Percentiles rank a stretch among this genome's conserved stretches.
Evolutionary conservation across 2,113 vertebrate species (phyloP).

Genomic region (Pagrus major): DNA sequence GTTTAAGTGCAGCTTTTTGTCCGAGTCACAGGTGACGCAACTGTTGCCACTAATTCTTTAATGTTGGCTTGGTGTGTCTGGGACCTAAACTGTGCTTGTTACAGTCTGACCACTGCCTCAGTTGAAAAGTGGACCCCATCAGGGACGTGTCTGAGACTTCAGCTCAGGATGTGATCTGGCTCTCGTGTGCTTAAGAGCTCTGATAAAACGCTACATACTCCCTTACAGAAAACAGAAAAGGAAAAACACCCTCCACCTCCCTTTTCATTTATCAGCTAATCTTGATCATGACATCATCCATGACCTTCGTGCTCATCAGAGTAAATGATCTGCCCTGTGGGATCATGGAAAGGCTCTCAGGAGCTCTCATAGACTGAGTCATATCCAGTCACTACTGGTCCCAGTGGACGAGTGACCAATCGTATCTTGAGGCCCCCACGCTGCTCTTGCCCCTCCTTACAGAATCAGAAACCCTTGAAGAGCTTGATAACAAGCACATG

Average conservation of each 20-base stretch:
- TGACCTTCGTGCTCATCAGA: constrained; percentile 54
- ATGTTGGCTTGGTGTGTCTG: too few relatives aligned
- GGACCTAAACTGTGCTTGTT: neutral
- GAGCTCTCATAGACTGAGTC: constrained; percentile 45
- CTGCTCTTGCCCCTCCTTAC: constrained; percentile 17
- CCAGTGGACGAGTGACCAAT: constrained; percentile 64
- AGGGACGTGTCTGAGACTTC: neutral
- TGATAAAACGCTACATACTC: neutral
- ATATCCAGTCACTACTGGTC: constrained; percentile 55
- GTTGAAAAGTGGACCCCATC: neutral
- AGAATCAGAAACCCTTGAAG: constrained; percentile 29
- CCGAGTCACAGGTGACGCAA: too few relatives aligned
- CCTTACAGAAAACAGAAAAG: neutral
- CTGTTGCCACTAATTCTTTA: too few relatives aligned
- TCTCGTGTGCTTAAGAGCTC: neutral
- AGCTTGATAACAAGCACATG: constrained; percentile 41
- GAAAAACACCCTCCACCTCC: constrained; percentile 2
- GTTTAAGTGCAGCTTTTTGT: too few relatives aligned
- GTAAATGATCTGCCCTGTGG: constrained; percentile 74
- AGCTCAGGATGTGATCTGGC: neutral
- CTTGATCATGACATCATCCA: constrained; percentile 73
- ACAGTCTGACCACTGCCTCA: neutral
- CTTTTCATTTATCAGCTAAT: constrained; percentile 44
- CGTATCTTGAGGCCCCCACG: constrained; percentile 6
- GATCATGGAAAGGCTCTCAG: constrained; percentile 48